Percentiles rank a stretch among this genome's conserved stretches.
Evolutionary conservation across 2,797 vertebrate genomes (phyloP).

Genomic region (Danio choprae): DNA sequence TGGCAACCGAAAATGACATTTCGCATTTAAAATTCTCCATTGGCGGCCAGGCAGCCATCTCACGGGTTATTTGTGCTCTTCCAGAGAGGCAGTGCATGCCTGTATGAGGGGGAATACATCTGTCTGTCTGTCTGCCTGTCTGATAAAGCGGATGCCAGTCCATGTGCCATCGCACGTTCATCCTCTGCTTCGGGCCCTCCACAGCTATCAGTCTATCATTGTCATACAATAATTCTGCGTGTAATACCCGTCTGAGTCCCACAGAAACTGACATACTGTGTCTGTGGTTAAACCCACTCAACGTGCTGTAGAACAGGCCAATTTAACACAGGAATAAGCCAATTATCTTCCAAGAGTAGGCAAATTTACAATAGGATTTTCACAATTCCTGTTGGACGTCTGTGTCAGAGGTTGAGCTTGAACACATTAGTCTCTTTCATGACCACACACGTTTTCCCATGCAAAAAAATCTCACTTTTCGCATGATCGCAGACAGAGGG

Average conservation of each 20-base stretch:
- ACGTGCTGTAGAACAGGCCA: constrained; percentile 73
- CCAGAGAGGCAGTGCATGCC: constrained; percentile 31
- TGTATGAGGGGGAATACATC: constrained; percentile 36
- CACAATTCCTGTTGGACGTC: constrained; percentile 69
- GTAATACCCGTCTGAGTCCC: constrained; percentile 75
- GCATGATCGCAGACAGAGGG: neutral
- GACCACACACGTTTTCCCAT: constrained; percentile 44
- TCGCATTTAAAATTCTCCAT: constrained; percentile 42
- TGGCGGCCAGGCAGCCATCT: constrained; percentile 31
- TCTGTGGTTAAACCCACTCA: constrained; percentile 71
- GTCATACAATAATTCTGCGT: constrained; percentile 76
- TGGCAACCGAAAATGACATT: constrained; percentile 47
- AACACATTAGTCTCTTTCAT: constrained; percentile 58
- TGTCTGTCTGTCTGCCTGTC: constrained; percentile 45
- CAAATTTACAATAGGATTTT: constrained; percentile 78
- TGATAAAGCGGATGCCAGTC: constrained; percentile 45
- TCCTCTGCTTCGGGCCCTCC: constrained; percentile 42
- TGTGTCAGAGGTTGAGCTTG: constrained; percentile 71
- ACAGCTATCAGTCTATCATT: constrained; percentile 76
- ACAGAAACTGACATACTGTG: constrained; percentile 68
- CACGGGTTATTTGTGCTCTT: constrained; percentile 47
- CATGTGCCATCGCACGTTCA: constrained; percentile 24
- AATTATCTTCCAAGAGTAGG: constrained; percentile 76
- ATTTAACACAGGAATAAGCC: constrained; percentile 81
- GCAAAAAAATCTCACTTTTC: constrained; percentile 2